These are phyloP conservation scores for Helarctos malayanus DNA, from an alignment of 2,797 vertebrate genomes.

Conservation along the genomic window DNA sequence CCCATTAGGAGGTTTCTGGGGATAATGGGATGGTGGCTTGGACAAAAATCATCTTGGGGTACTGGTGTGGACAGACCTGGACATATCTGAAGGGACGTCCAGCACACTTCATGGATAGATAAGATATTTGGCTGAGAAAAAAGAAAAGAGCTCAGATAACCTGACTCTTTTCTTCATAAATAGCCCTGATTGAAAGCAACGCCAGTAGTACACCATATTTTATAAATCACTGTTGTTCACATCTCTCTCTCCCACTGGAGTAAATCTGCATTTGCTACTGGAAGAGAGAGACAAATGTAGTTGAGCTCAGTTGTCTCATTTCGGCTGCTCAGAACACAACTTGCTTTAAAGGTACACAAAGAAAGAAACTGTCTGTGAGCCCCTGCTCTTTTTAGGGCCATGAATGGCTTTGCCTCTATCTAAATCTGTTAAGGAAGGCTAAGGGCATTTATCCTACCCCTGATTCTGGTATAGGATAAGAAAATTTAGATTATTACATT, in stretches of 20 bases:
- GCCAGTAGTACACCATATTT: not conserved
- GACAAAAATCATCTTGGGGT: not conserved
- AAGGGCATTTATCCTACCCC: not conserved
- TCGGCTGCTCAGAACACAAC: not conserved
- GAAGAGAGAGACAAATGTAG: not conserved
- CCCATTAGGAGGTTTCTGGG: not conserved
- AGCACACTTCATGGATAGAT: not conserved
- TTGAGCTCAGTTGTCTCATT: not conserved
- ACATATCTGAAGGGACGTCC: not conserved
- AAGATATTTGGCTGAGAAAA: not conserved
- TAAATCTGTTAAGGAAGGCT: not conserved
- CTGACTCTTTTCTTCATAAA: not conserved
- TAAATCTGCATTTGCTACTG: not conserved
- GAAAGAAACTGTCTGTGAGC: not conserved
- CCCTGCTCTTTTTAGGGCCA: not conserved
- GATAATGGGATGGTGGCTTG: not conserved
- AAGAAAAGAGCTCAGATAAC: not conserved
- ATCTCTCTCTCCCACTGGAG: not conserved
- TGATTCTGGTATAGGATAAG: not conserved
- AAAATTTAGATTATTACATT: constrained; percentile 21
- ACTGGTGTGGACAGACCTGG: not conserved
- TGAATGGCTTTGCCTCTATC: not conserved
- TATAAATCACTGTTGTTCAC: not conserved
- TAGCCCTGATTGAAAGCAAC: constrained; percentile 15
- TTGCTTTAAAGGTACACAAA: not conserved